Evolutionary conservation across 2,113 vertebrate species (phyloP).

Genomic region (Nesogale talazaci): DNA sequence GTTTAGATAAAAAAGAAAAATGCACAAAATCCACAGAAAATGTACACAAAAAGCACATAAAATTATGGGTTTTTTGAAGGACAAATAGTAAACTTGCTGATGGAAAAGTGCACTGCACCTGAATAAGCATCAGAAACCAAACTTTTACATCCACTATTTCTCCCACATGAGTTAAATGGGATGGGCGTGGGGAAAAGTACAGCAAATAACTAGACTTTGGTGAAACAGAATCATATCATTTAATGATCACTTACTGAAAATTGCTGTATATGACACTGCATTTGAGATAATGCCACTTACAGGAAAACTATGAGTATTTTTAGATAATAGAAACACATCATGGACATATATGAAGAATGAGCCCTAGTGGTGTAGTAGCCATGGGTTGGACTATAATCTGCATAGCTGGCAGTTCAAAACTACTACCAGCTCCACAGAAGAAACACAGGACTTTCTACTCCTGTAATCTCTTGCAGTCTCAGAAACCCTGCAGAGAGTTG

Average conservation of each 20-base stretch:
- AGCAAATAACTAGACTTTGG: not conserved
- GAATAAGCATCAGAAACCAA: not conserved
- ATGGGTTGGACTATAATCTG: too few species aligned
- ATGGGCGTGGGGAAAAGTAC: too few species aligned
- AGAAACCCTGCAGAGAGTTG: too few species aligned
- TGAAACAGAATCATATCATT: not conserved
- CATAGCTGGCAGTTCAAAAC: too few species aligned
- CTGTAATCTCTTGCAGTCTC: too few species aligned
- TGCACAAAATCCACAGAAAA: not conserved
- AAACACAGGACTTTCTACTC: too few species aligned
- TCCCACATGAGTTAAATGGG: not conserved
- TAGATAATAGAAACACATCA: not conserved
- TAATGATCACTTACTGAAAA: not conserved
- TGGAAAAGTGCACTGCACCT: not conserved
- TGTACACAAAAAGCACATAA: not conserved
- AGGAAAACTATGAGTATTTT: not conserved
- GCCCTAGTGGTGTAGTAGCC: too few species aligned
- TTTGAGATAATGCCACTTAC: not conserved
- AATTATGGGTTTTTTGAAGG: not conserved
- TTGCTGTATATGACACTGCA: not conserved
- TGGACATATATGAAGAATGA: too few species aligned
- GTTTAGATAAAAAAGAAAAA: not conserved
- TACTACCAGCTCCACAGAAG: too few species aligned
- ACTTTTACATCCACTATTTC: not conserved
- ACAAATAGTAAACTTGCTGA: too few species aligned